Evolutionary conservation across 2,113 vertebrate genomes (phyloP).

Genomic region (Passer montanus): DNA sequence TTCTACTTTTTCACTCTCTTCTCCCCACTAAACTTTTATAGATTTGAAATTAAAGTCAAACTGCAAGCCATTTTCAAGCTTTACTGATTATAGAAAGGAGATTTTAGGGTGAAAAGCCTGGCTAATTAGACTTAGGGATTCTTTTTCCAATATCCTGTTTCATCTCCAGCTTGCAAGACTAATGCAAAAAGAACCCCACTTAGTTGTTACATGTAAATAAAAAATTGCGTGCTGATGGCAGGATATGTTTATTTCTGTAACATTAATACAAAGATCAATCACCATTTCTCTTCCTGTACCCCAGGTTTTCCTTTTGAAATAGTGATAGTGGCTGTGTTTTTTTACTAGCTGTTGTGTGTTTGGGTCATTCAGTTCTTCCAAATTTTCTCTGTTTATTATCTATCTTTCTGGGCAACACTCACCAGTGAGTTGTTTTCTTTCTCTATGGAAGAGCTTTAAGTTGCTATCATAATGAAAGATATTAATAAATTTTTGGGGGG

Average conservation of each 20-base stretch:
- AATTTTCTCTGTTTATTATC: neutral
- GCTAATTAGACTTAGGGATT: neutral
- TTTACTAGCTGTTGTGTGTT: neutral
- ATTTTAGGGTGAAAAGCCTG: neutral
- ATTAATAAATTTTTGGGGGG: neutral
- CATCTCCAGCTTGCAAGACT: neutral
- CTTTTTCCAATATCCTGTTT: neutral
- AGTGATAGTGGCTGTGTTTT: neutral
- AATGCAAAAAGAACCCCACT: neutral
- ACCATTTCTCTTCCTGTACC: neutral
- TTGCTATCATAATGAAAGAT: neutral
- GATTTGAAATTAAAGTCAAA: neutral
- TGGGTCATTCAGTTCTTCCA: neutral
- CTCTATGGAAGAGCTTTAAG: neutral
- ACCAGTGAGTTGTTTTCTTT: neutral
- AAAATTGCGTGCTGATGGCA: neutral
- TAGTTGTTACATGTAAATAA: neutral
- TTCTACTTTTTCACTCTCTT: neutral
- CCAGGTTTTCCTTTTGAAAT: neutral
- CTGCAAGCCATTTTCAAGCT: neutral
- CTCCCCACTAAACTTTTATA: neutral
- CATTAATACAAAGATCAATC: neutral
- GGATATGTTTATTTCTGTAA: neutral
- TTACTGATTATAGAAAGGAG: neutral
- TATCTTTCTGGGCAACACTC: fast-evolving